phyloP scores from a whole-genome alignment of 2,888 invertebrate species.

The Hipparchia semele region DNA sequence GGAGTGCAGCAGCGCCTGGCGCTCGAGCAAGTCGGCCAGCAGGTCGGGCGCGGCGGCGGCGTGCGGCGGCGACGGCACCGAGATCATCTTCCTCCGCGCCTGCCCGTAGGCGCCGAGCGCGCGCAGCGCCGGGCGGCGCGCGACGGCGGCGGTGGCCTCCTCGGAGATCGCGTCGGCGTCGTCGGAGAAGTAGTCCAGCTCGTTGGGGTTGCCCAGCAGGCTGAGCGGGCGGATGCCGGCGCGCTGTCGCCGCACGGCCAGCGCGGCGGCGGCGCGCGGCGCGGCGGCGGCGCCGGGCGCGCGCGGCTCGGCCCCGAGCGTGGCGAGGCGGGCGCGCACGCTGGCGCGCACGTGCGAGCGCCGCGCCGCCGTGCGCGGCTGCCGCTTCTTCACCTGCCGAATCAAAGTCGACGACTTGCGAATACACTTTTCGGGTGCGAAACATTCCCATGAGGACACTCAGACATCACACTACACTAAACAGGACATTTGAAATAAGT shows the following conservation, averaged over 20 bases:
- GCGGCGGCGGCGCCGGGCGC: conserved; percentile 52
- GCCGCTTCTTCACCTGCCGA: conserved; percentile 54
- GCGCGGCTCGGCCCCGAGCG: conserved; percentile 45
- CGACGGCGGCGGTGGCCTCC: conserved; percentile 64
- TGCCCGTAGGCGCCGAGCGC: conserved; percentile 70
- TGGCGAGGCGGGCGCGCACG: conserved; percentile 64
- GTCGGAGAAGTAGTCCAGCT: conserved; percentile 87
- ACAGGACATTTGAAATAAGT: too few relatives aligned
- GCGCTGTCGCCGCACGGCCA: conserved; percentile 46
- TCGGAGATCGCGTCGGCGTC: conserved; percentile 62
- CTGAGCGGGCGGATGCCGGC: conserved; percentile 60
- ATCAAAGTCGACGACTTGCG: background rate
- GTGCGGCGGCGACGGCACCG: conserved; percentile 66
- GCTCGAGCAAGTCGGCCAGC: conserved; percentile 86
- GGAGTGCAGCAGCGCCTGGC: conserved; percentile 88
- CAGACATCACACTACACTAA: too few relatives aligned
- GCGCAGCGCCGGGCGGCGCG: conserved; percentile 72
- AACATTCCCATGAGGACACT: too few relatives aligned
- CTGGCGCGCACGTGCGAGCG: conserved; percentile 66
- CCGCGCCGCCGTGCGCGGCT: conserved; percentile 71
- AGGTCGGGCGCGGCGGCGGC: conserved; percentile 83
- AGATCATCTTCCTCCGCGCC: conserved; percentile 77
- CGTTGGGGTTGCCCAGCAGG: conserved; percentile 86
- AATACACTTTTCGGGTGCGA: too few relatives aligned
- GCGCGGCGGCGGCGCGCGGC: conserved; percentile 26